Evolutionary conservation across 2,113 vertebrate species (phyloP).

Genomic region (Herpetotheres cachinnans): DNA sequence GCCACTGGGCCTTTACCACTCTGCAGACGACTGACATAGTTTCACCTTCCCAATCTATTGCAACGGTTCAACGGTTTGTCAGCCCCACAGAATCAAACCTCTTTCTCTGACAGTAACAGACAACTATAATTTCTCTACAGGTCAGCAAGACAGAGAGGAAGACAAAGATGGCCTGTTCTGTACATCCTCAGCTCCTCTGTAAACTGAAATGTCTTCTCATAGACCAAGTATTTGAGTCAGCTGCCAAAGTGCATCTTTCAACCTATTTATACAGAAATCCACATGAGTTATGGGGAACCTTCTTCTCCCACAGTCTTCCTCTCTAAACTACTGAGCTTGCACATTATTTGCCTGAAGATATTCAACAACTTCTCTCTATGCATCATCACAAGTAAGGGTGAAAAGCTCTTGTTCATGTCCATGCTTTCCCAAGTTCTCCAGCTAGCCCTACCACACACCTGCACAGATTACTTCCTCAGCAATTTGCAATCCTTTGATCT

Average conservation of each 20-base stretch:
- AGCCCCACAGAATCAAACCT: neutral
- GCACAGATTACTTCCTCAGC: neutral
- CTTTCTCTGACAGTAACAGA: neutral
- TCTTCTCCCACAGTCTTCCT: neutral
- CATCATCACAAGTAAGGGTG: no score
- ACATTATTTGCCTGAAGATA: neutral
- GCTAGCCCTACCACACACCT: neutral
- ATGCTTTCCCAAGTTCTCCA: neutral
- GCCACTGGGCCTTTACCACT: neutral
- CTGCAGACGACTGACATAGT: neutral
- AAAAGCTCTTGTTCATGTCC: neutral
- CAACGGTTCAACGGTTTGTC: neutral
- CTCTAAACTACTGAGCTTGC: neutral
- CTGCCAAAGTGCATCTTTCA: neutral
- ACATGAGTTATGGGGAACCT: neutral
- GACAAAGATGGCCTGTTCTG: neutral
- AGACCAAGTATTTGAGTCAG: rapidly evolving
- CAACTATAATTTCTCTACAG: neutral
- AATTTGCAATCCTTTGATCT: neutral
- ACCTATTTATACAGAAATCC: neutral
- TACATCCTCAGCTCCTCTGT: neutral
- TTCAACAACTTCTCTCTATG: neutral
- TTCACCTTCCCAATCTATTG: neutral
- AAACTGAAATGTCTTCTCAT: neutral
- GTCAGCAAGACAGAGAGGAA: neutral